Base-by-base conservation (phyloP, 2,888 invertebrate species). In the Glyphotaelius pellucidus region DNA sequence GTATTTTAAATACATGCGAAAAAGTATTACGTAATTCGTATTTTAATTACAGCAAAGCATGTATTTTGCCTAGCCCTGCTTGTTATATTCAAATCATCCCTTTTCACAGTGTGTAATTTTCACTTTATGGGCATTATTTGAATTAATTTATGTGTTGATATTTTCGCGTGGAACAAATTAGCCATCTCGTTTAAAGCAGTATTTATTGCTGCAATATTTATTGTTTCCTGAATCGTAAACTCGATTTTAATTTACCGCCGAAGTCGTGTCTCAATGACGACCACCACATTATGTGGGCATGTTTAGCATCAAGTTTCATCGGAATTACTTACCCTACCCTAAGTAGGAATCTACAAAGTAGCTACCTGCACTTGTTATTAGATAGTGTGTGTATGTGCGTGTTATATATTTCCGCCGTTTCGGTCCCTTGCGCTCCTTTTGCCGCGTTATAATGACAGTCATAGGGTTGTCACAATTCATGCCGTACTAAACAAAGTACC, bases 241-340 rank as follows among this genome's bases (percentile, higher is more conserved):
- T 67, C 67, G 25, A 67, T 25, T 67, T 67, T 67, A 67, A 67
- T 67, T 67, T 67, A 67, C 25, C 9, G 67, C n/a, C 25, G 67
- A 25, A 67, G 67, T 25, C 67, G 25, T 25, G 67, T 67, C 67
- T 67, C 67, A 67, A n/a, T 67, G 67, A 67, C 67, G 67, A n/a
- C 25, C 67, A 67, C 67, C 25, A 2, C 25, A 67, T 67, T 67
- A 67, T 67, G 67, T 32, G 81, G 32, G 31, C 35, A 52, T 67
- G 87, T 31, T 86, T 42, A 52, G 88, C 67, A 38, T 89, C 88
- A 80, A 3, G 88, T 89, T 89, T 35, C 88, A 38, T 67, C 79
- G 35, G 35, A 31, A 35, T 35, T 30, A 52, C 88, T 85, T 85
- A 25, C 42, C 47, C 15, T 31, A 52, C 47, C 79, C 88, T 79